Evolutionary conservation across 2,797 vertebrate genomes (phyloP), one percentile per base, ranked within the genome.

Genomic region (Rhincodon typus): DNA sequence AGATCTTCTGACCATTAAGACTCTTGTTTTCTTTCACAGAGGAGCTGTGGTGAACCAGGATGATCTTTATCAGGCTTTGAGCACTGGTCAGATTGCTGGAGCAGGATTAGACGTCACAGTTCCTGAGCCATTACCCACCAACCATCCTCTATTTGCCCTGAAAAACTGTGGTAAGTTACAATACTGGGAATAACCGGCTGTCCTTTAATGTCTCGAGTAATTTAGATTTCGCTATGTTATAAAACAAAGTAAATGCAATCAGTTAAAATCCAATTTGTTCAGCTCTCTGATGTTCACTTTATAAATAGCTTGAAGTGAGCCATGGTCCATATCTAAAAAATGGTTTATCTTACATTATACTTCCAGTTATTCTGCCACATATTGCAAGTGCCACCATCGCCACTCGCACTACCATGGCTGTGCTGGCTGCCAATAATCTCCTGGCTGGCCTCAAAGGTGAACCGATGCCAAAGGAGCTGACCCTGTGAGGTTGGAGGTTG

Each of bases 281-380:
- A 62, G 57, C 30, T 10, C 53, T 30, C 62, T 93, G 74, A 19
- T 82, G 34, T 17, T 66, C 30, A 93, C 17, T 93, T 67, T 66
- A 15, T 50, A 94, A 72, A 50, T 50, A 25, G 93, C 27, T 72
- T 94, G 38, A 72, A 70, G 67, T 94, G 21, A 94, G 42, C 27
- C 5, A 72, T 30, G 23, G 69, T n/a, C 90, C 8, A 38, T 42
- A 62, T 94, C 86, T 70, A 96, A 93, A 38, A n/a, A 67, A 27
- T 94, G 66, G 19, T 96, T 96, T 72, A 57, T 95, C 94, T 94
- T 95, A 8, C 42, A 38, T 93, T 96, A 79, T 88, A 69, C 95
- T 96, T 96, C 53, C 97, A 98, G 98, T 98, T 95, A 98, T 98
- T 96, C 98, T 98, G 53, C 98, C 98, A 4, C 98, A 98, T 84